Evolutionary conservation across 2,888 invertebrate genomes (phyloP).

Genomic region (Malthinus seriepunctatus): DNA sequence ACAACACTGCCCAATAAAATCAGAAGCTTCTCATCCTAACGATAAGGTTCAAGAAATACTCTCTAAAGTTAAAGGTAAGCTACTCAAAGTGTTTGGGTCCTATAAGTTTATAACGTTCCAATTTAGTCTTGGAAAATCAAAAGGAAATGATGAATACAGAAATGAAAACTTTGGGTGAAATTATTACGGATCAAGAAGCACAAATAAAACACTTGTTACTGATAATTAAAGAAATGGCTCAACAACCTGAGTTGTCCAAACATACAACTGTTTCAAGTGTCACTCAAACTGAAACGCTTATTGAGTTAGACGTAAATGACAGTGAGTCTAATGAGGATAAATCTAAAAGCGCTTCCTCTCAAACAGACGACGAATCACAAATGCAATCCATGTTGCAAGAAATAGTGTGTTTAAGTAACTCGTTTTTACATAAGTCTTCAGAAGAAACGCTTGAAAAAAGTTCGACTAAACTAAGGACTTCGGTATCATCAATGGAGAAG

Average conservation of each 20-base stretch:
- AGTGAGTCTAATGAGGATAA: not conserved
- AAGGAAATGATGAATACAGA: not conserved
- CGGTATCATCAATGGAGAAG: not conserved
- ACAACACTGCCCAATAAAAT: not conserved
- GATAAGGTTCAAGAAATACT: not conserved
- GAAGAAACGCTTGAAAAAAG: not conserved
- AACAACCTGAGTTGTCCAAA: not conserved
- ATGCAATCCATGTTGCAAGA: not conserved
- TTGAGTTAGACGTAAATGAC: not conserved
- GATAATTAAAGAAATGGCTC: not conserved
- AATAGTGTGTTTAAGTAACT: no score
- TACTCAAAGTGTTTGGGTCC: not conserved
- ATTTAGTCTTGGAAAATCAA: constrained; percentile 11
- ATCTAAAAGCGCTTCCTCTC: constrained; percentile 6
- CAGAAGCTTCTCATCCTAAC: not conserved
- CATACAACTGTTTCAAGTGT: not conserved
- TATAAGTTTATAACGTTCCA: not conserved
- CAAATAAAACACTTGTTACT: constrained; percentile 12
- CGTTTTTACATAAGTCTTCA: no score
- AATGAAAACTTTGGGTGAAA: not conserved
- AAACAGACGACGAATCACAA: not conserved
- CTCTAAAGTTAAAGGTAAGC: constrained; percentile 6
- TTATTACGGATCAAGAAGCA: constrained; percentile 1
- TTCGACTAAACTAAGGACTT: not conserved
- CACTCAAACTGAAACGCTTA: not conserved